phyloP scores from a whole-genome alignment of 2,113 vertebrate species.

The Australoheros scitulus region DNA sequence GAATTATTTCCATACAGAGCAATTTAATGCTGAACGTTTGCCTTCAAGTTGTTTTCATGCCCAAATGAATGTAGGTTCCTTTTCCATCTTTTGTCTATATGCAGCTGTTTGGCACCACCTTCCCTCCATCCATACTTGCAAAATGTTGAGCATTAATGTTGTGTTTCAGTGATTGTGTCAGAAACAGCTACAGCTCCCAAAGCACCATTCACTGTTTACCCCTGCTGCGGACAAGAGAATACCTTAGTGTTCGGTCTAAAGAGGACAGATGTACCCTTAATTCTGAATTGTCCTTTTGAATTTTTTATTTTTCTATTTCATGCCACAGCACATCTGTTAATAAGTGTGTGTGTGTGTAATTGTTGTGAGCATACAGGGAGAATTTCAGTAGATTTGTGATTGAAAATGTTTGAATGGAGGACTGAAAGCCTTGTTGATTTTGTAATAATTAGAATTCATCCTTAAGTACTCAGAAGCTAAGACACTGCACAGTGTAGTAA shows the following conservation, averaged over 20 bases:
- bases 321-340: background rate
- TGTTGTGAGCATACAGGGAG: fast-evolving
- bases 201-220: background rate
- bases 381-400: background rate
- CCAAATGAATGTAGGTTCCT: slow-evolving; percentile 46
- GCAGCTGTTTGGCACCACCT: background rate
- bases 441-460: background rate
- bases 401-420: background rate
- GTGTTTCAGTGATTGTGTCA: slow-evolving; percentile 7
- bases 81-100: slow-evolving; percentile 1
- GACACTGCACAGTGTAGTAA: background rate
- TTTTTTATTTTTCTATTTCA: background rate
- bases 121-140: background rate
- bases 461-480: background rate
- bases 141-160: slow-evolving; percentile 12
- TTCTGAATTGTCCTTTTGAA: background rate
- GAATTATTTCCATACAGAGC: background rate
- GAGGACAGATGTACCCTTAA: background rate
- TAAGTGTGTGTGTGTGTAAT: too few relatives aligned
- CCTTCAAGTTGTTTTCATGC: slow-evolving; percentile 42
- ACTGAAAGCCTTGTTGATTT: background rate
- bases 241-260: background rate
- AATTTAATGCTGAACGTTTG: slow-evolving; percentile 6
- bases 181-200: background rate
- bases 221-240: background rate